phyloP scores from a whole-genome alignment of 2,888 invertebrate species.

The Synergus itoensis region DNA sequence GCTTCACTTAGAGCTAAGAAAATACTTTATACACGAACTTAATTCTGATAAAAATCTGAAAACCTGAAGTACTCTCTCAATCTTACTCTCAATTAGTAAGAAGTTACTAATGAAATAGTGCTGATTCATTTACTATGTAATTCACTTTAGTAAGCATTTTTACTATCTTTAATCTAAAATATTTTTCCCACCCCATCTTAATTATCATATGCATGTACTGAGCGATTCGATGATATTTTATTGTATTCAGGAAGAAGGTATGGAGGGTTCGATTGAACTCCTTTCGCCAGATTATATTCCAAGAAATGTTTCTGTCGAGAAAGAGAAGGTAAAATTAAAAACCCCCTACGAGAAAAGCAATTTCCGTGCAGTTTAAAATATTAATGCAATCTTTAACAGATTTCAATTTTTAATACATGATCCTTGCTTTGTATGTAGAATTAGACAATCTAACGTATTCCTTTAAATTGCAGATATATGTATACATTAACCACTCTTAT shows the following conservation, averaged over 20 bases:
- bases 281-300: constrained; percentile 19
- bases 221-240: not conserved
- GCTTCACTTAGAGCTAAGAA: not conserved
- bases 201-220: not conserved
- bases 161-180: not conserved
- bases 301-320: constrained; percentile 3
- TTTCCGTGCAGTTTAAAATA: not conserved
- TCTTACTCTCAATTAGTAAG: not conserved
- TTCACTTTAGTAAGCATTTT: no score
- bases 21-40: not conserved
- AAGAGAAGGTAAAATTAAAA: constrained; percentile 5
- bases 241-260: constrained; percentile 20
- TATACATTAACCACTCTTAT: not conserved
- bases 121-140: no score
- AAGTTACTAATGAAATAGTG: no score
- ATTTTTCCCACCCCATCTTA: not conserved
- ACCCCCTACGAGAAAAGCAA: not conserved
- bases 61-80: not conserved
- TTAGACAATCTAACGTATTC: not conserved
- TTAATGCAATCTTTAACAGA: constrained; percentile 11
- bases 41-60: not conserved
- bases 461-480: not conserved
- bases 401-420: not conserved
- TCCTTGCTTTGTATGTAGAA: not conserved
- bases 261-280: constrained; percentile 21